These are phyloP conservation scores for Rousettus leschenaultii DNA, from an alignment of 2,113 vertebrate genomes.

Conservation along the genomic window DNA sequence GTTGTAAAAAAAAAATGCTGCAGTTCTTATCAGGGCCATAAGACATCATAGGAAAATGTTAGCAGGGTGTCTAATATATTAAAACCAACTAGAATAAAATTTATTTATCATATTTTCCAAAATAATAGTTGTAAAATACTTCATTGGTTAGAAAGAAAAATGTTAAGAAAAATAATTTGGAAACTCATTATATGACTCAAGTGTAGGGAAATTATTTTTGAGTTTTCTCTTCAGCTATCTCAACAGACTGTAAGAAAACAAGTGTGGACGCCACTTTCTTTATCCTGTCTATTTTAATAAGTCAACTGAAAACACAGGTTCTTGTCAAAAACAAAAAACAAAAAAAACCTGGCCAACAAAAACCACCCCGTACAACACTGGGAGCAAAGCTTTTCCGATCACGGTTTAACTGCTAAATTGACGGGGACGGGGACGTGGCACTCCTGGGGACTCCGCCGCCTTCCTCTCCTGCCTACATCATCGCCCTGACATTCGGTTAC, in stretches of 20 bases:
- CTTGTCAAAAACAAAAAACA: background rate
- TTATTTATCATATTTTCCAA: background rate
- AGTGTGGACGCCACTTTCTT: background rate
- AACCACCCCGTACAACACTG: background rate
- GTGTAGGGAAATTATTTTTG: background rate
- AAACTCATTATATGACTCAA: background rate
- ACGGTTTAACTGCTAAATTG: background rate
- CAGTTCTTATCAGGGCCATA: background rate
- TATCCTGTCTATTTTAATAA: background rate
- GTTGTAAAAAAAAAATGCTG: background rate
- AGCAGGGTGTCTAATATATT: background rate
- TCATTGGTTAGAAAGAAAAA: background rate
- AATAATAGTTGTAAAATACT: background rate
- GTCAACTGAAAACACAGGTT: background rate
- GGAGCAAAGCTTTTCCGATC: background rate
- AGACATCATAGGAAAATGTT: background rate
- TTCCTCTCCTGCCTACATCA: background rate
- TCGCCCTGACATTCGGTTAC: conserved; percentile 62
- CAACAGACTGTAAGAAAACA: background rate
- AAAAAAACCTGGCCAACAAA: background rate
- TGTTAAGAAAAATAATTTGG: background rate
- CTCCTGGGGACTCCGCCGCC: background rate
- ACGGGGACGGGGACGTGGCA: too few species aligned
- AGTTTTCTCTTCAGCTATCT: background rate
- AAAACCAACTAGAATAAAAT: background rate